phyloP scores from a whole-genome alignment of 2,113 vertebrate genomes.

The Aplodontia rufa region DNA sequence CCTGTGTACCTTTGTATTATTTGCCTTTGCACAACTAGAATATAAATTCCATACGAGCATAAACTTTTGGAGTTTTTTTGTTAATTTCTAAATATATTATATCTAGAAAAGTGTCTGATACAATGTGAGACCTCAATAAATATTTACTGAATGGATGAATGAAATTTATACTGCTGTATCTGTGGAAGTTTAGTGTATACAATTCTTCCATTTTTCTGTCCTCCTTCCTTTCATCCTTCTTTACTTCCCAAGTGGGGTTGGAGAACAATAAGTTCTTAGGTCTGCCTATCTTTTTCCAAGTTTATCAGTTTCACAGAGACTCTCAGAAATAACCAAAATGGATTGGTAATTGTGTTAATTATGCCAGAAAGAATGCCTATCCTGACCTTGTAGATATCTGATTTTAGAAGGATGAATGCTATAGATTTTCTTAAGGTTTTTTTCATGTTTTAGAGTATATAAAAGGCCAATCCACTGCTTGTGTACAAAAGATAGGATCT shows the following conservation, averaged over 20 bases:
- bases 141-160: not conserved
- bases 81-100: not conserved
- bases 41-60: not conserved
- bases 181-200: not conserved
- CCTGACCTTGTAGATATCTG: not conserved
- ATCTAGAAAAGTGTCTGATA: not conserved
- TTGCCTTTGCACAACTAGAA: not conserved
- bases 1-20: not conserved
- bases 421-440: not conserved
- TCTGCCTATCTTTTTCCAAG: not conserved
- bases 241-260: not conserved
- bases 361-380: not conserved
- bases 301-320: not conserved
- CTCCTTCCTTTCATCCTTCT: not conserved
- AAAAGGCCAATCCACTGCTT: not conserved
- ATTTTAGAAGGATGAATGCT: not conserved
- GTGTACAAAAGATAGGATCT: not conserved
- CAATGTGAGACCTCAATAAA: not conserved
- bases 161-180: not conserved
- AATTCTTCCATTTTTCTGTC: not conserved
- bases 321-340: not conserved
- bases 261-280: not conserved
- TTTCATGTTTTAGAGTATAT: not conserved
- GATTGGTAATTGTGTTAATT: not conserved
- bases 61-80: conserved; percentile 5